phyloP scores from a whole-genome alignment of 1,140 invertebrate species.

The Macrocentrus cingulum region DNA sequence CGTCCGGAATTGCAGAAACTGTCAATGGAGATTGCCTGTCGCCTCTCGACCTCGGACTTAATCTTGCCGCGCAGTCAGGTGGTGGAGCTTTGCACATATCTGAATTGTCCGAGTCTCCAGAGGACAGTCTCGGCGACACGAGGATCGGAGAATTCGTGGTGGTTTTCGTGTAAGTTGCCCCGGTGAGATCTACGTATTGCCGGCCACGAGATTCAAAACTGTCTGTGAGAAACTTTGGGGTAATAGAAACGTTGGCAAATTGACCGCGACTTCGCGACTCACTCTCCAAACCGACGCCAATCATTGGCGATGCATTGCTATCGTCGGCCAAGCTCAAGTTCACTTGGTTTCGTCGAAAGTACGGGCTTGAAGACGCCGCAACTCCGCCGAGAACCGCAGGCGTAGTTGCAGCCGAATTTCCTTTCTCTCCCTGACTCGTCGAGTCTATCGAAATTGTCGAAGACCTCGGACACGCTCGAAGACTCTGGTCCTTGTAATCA shows the following conservation, averaged over 20 bases:
- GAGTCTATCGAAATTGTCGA: not conserved
- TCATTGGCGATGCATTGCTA: slow-evolving; percentile 2
- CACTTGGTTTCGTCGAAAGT: slow-evolving; percentile 1
- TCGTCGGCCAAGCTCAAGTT: not conserved
- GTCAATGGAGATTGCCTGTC: slow-evolving; percentile 34
- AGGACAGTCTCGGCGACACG: not conserved
- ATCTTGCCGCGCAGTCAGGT: slow-evolving; percentile 32
- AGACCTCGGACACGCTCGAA: slow-evolving; percentile 16
- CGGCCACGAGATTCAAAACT: slow-evolving; percentile 17
- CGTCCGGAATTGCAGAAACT: slow-evolving; percentile 41
- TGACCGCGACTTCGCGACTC: slow-evolving; percentile 3
- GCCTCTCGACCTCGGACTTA: slow-evolving; percentile 32
- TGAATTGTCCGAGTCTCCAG: not conserved
- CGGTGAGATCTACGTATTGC: slow-evolving; percentile 28
- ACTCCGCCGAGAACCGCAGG: slow-evolving; percentile 6
- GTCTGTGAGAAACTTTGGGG: slow-evolving; percentile 14
- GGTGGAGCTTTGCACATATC: slow-evolving; percentile 13
- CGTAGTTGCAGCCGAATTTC: not conserved
- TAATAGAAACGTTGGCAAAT: slow-evolving; percentile 18
- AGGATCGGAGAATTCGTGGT: slow-evolving; percentile 15
- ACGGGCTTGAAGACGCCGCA: slow-evolving; percentile 19
- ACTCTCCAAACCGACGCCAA: not conserved
- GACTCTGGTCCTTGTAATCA: slow-evolving; percentile 16
- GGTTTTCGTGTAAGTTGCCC: slow-evolving; percentile 25
- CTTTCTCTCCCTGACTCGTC: slow-evolving; percentile 3